Evolutionary conservation across 2,797 vertebrate species (phyloP), one percentile per base, ranked within the genome.

Genomic region (Falco naumanni): DNA sequence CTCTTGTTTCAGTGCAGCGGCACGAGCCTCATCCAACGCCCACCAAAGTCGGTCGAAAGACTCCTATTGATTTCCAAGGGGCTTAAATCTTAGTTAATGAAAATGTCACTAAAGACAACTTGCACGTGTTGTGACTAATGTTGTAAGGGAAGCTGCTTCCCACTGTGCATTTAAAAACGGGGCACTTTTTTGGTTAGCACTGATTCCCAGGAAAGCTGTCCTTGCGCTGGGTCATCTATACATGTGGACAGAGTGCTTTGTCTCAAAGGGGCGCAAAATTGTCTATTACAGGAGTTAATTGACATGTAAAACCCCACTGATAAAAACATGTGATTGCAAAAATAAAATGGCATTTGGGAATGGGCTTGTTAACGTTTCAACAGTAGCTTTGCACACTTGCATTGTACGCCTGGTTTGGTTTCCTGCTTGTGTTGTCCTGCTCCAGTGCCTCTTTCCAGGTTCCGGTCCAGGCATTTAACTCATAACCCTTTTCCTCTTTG

Each of bases 231-330:
- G 68, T 37, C 84, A 34, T 41, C 66, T 1, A 3, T 4, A 1
- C 0, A 0, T 0, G 2, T 16, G 82, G 90, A 9, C 11, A 4
- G 37, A 61, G 33, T 0, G 0, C 68, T 61, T 59, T 31, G 2
- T 12, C 66, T 51, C 54, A 2, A 2, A 37, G 77, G 57, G 45
- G n/a, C 4, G 0, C 83, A 64, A 57, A 47, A 1, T 13, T n/a
- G 37, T 29, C 50, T 61, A 1, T 6, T 63, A 22, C 8, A 16
- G 45, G 13, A 59, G 16, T 16, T 53, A 31, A 64, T 13, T 16
- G 10, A 10, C 8, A 14, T 16, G 37, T 8, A 4, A 64, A 76
- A 8, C 7, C 19, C 6, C 47, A 8, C 22, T n/a, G 5, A n/a
- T 6, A 19, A 68, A n/a, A 17, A 2, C 2, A 9, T 13, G 2